These are phyloP conservation scores for Hucho hucho DNA, from an alignment of 2,113 vertebrate genomes.

Conservation along the genomic window DNA sequence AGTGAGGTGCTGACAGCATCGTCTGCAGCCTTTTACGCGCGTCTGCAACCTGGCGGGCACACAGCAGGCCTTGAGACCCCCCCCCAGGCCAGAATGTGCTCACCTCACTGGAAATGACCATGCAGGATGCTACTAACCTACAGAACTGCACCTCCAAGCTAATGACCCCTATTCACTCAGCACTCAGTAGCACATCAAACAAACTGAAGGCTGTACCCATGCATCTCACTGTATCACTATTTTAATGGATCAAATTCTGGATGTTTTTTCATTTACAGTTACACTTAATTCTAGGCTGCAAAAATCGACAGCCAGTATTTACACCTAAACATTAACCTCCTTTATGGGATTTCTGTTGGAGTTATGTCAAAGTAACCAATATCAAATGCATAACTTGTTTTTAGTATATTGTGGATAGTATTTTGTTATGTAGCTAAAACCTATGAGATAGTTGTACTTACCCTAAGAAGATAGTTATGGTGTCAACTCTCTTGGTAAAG, in stretches of 20 bases:
- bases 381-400: background rate
- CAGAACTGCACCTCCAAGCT: background rate
- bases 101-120: constrained; percentile 43
- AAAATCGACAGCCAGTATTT: background rate
- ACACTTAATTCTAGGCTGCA: background rate
- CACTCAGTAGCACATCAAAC: background rate
- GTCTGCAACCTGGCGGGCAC: constrained; percentile 10
- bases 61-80: constrained; percentile 15
- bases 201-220: background rate
- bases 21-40: constrained; percentile 37
- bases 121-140: background rate
- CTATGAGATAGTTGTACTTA: constrained; percentile 45
- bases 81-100: constrained; percentile 29
- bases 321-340: background rate
- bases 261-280: background rate
- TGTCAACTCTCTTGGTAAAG: constrained; percentile 36
- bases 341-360: background rate
- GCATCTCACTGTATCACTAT: background rate
- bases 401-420: too few species aligned
- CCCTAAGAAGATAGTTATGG: constrained; percentile 35
- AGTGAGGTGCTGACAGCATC: constrained; percentile 48
- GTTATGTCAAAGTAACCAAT: background rate
- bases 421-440: background rate
- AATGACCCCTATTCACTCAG: background rate
- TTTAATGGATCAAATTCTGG: background rate